Percentiles rank a stretch among this genome's conserved stretches.
Evolutionary conservation across 2,888 invertebrate genomes (phyloP).

Genomic region (Erebia palarica): DNA sequence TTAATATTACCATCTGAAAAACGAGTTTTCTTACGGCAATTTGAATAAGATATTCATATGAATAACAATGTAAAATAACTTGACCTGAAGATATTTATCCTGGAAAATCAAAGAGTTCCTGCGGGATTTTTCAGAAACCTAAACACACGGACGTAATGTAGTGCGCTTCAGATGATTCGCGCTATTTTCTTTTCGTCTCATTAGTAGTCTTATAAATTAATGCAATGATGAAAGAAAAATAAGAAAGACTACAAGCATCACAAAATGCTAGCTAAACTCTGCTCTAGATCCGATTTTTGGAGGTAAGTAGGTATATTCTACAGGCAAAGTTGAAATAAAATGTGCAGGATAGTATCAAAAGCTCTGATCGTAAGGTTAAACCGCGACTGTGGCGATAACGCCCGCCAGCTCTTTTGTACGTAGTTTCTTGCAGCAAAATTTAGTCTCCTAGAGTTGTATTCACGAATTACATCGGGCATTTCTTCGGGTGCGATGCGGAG

Average conservation of each 20-base stretch:
- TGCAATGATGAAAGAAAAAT: no score
- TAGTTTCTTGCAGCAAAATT: constrained; percentile 12
- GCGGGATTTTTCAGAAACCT: no score
- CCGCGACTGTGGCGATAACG: constrained; percentile 13
- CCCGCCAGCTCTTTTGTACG: constrained; percentile 12
- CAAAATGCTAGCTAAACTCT: background rate
- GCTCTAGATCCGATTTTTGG: background rate
- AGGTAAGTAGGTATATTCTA: background rate
- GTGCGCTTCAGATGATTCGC: no score
- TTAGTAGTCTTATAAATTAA: no score
- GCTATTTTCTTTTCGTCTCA: no score
- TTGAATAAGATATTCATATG: no score
- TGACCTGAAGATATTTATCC: no score
- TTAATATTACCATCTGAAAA: no score
- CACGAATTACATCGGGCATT: constrained; percentile 26
- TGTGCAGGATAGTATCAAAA: constrained; percentile 1
- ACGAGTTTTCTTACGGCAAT: no score
- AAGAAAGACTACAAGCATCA: background rate
- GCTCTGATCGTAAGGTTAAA: constrained; percentile 9
- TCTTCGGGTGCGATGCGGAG: constrained; percentile 34
- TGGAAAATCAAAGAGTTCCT: no score
- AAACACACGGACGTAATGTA: no score
- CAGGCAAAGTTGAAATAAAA: constrained; percentile 1
- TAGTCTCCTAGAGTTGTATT: constrained; percentile 10
- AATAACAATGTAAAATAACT: no score